A percentile compares a stretch with the other conserved stretches of the same genome.
These are phyloP conservation scores for Ichneumoninae sp. DNA, from an alignment of 2,888 invertebrate genomes.

Conservation along the genomic window DNA sequence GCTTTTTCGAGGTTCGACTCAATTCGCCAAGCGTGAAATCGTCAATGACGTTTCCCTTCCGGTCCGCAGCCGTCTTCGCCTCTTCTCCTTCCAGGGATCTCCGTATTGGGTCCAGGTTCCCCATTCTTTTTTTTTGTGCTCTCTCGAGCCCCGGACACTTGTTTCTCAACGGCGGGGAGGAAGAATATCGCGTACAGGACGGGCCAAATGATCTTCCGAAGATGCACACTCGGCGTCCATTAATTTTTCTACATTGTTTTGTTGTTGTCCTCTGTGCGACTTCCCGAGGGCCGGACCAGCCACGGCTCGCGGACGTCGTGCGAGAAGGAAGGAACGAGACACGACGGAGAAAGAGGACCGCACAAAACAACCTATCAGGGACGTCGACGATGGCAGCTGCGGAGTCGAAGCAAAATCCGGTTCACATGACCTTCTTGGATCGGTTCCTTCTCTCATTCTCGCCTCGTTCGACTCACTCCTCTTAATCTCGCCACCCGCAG, in stretches of 20 bases:
- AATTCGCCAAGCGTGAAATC: conserved; percentile 65
- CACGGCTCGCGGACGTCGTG: conserved; percentile 35
- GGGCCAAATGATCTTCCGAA: conserved; percentile 17
- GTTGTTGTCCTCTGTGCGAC: conserved; percentile 50
- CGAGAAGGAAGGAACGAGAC: conserved; percentile 24
- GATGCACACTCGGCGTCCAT: conserved; percentile 20
- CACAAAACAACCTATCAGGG: conserved; percentile 40
- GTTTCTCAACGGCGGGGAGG: conserved; percentile 41
- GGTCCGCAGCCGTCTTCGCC: conserved; percentile 46
- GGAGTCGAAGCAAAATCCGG: conserved; percentile 77
- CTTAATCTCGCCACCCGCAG: conserved; percentile 19
- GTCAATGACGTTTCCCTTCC: conserved; percentile 70
- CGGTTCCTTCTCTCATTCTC: conserved; percentile 42
- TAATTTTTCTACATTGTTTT: conserved; percentile 41
- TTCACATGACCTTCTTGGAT: conserved; percentile 77
- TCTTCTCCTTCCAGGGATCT: conserved; percentile 66
- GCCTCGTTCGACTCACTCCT: neutral
- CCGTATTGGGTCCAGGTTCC: conserved; percentile 33
- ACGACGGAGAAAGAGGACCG: conserved; percentile 19
- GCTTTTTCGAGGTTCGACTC: conserved; percentile 23
- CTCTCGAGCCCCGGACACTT: conserved; percentile 47
- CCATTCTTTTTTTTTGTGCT: conserved; percentile 41
- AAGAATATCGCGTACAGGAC: conserved; percentile 12
- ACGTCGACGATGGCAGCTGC: conserved; percentile 75
- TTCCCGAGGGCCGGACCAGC: conserved; percentile 54